Evolutionary conservation across 2,113 vertebrate species (phyloP).

Genomic region (Prunella fulvescens): DNA sequence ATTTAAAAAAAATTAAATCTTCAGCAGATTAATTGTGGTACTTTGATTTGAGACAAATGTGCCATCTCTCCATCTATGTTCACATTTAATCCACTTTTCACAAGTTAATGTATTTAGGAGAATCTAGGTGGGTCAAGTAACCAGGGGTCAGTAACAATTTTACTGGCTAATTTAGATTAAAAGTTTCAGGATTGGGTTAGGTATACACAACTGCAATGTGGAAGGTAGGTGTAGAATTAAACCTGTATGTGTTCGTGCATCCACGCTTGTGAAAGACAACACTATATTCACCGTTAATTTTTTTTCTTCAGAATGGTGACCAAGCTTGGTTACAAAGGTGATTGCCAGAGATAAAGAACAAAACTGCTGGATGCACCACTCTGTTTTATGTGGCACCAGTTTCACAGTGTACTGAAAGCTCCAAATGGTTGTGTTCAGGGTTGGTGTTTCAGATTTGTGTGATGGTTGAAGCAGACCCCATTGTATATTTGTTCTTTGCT

Average conservation of each 20-base stretch:
- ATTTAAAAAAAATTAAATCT: neutral
- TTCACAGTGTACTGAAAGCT: neutral
- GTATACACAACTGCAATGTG: neutral
- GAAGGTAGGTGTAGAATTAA: neutral
- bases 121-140: neutral
- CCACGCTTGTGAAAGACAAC: neutral
- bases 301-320: neutral
- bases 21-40: slow-evolving; percentile 52
- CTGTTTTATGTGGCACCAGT: neutral
- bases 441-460: neutral
- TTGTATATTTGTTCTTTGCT: neutral
- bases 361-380: neutral
- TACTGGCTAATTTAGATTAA: neutral
- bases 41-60: slow-evolving; percentile 47
- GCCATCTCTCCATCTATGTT: slow-evolving; percentile 45
- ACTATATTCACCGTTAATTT: neutral
- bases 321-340: neutral
- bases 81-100: slow-evolving; percentile 59
- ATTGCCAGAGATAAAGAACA: neutral
- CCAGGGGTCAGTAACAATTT: neutral
- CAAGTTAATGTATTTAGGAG: slow-evolving; percentile 44
- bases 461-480: neutral
- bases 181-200: neutral
- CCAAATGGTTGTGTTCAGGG: neutral
- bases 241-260: neutral